Percentiles rank a stretch among this genome's conserved stretches.
Conservation (phyloP, 2,888 invertebrate genomes). For the Entomobrya proxima region DNA sequence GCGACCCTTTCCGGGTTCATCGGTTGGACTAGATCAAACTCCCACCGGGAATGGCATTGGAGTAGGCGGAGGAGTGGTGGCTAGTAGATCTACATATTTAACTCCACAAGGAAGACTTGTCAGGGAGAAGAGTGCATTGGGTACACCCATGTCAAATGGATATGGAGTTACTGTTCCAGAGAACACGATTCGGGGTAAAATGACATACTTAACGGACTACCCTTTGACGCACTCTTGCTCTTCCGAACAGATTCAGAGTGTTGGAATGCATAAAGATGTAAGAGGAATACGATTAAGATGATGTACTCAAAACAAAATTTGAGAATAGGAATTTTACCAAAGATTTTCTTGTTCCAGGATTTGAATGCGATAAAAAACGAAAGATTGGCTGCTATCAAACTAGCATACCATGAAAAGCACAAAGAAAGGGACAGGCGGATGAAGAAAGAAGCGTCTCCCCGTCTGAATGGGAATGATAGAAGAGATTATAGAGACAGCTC, state of each 20-base stretch:
- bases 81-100: constrained; percentile 54
- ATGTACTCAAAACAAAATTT: not conserved
- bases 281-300: constrained; percentile 12
- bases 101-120: constrained; percentile 63
- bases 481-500: constrained; percentile 52
- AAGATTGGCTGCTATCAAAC: constrained; percentile 75
- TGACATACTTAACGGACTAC: constrained; percentile 75
- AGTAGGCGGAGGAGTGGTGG: constrained; percentile 13
- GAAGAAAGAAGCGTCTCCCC: constrained; percentile 36
- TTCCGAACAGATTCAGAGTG: constrained; percentile 67
- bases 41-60: constrained; percentile 25
- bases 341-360: constrained; percentile 61
- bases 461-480: constrained; percentile 28
- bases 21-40: constrained; percentile 63
- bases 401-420: constrained; percentile 74
- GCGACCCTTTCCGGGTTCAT: constrained; percentile 67
- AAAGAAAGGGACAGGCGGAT: constrained; percentile 65
- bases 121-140: constrained; percentile 67
- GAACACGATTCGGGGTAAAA: constrained; percentile 74
- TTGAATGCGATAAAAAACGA: constrained; percentile 74
- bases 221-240: constrained; percentile 70
- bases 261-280: constrained; percentile 63
- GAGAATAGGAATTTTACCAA: not conserved
- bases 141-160: constrained; percentile 53
- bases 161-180: constrained; percentile 70